Base-by-base conservation (phyloP, 1,140 invertebrate species). In the Aphelenchoides avenae region DNA sequence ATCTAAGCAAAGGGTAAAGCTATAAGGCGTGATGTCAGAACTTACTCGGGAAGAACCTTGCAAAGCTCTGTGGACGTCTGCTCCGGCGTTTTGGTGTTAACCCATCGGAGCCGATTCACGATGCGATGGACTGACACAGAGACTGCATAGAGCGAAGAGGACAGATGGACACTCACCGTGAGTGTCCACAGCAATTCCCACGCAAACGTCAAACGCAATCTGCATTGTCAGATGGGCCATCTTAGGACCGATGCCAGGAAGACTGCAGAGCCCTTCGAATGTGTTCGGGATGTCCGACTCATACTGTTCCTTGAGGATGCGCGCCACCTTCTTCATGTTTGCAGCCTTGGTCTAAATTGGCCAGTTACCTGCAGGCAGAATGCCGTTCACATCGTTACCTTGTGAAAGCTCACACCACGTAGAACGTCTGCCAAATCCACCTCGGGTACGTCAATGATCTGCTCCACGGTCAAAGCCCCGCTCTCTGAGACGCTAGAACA, bases 171-270 rank as follows among this genome's bases (percentile, higher is more conserved):
- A 11, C 9, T 5, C 34, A 13, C n/a, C 67, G 36, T 71, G 68
- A n/a, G 42, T 71, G 40, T 68, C 62, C 3, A 73, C 63, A 7
- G 43, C 68, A 34, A 68, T 72, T 13, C 60, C 43, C 47, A 59
- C 53, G 5, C 20, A 27, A 18, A 27, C n/a, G 42, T 65, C 44
- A 41, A 69, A 68, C 27, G 64, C 47, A 18, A 64, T 63, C 27
- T 53, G 30, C 52, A 68, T 18, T 7, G 53, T 51, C 37, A 68
- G 62, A 54, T 69, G 57, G 24, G 46, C 48, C 42, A 71, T 71
- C 44, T 68, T 68, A 24, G 52, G 51, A n/a, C 63, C 68, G 22
- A 72, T 54, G 15, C 68, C 69, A 22, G 7, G 13, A 41, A 62
- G n/a, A 15, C 20, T 41, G 15, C 36, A 33, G 18, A 63, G 40